phyloP scores from a whole-genome alignment of 2,113 vertebrate genomes.

The Chaetorhynchus papuensis region DNA sequence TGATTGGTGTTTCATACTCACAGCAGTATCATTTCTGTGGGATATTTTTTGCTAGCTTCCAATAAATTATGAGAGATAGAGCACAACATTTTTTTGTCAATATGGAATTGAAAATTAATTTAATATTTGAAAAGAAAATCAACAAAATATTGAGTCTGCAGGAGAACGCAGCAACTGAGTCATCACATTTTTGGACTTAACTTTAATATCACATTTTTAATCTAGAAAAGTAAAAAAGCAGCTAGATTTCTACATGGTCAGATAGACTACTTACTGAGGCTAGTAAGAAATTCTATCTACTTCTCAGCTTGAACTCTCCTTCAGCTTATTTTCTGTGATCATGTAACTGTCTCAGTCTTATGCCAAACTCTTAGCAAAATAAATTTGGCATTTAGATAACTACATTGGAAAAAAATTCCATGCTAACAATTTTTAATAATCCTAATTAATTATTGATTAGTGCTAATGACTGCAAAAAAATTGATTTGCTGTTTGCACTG shows the following conservation, averaged over 20 bases:
- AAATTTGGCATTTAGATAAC: neutral
- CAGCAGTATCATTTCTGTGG: neutral
- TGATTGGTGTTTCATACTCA: neutral
- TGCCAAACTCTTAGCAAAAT: neutral
- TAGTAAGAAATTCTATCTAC: constrained; percentile 1
- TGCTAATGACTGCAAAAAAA: constrained; percentile 17
- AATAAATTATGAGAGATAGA: neutral
- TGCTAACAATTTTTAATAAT: neutral
- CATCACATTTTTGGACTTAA: neutral
- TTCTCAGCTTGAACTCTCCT: constrained; percentile 30
- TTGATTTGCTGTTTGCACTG: constrained; percentile 2
- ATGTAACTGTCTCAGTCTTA: neutral
- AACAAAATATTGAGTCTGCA: neutral
- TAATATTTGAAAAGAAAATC: constrained; percentile 18
- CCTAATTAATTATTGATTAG: constrained; percentile 11
- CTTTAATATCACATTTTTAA: constrained; percentile 5
- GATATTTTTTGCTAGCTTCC: neutral
- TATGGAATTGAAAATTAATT: neutral
- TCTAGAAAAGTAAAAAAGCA: constrained; percentile 7
- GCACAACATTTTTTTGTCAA: neutral
- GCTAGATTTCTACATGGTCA: neutral
- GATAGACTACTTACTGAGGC: neutral
- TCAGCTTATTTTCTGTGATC: neutral
- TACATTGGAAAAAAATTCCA: neutral
- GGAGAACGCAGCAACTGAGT: neutral